phyloP scores from a whole-genome alignment of 2,888 invertebrate genomes.

The Limnephilus marmoratus region DNA sequence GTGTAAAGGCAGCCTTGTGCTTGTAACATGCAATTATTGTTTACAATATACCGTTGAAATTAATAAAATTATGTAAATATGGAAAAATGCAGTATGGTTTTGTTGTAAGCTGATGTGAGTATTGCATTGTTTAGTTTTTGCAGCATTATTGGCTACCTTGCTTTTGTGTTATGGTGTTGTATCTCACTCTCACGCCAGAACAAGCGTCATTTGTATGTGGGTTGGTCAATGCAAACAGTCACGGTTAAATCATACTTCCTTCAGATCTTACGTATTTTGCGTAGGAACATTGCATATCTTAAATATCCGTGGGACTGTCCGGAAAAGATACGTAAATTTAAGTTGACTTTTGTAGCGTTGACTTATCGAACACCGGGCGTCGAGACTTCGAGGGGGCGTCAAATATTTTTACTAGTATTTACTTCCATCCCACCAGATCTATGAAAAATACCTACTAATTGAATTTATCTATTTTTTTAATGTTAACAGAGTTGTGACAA shows the following conservation, averaged over 20 bases:
- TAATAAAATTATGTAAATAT: too few relatives aligned
- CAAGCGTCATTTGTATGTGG: not conserved
- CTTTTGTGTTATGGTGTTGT: not conserved
- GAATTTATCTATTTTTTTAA: too few relatives aligned
- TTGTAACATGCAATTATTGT: too few relatives aligned
- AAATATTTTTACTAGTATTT: not conserved
- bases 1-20: too few relatives aligned
- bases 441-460: too few relatives aligned
- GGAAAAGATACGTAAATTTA: not conserved
- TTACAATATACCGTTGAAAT: too few relatives aligned
- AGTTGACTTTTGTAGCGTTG: not conserved
- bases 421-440: too few relatives aligned
- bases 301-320: not conserved
- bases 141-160: not conserved
- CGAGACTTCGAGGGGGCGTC: not conserved
- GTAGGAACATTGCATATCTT: not conserved
- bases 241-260: not conserved
- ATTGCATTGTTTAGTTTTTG: not conserved
- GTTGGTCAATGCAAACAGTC: not conserved
- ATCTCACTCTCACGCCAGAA: not conserved
- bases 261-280: not conserved
- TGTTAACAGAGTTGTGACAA: too few relatives aligned
- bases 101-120: not conserved
- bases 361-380: not conserved
- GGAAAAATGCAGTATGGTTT: not conserved